phyloP scores from a whole-genome alignment of 2,888 invertebrate genomes.

The Oscheius sp. region DNA sequence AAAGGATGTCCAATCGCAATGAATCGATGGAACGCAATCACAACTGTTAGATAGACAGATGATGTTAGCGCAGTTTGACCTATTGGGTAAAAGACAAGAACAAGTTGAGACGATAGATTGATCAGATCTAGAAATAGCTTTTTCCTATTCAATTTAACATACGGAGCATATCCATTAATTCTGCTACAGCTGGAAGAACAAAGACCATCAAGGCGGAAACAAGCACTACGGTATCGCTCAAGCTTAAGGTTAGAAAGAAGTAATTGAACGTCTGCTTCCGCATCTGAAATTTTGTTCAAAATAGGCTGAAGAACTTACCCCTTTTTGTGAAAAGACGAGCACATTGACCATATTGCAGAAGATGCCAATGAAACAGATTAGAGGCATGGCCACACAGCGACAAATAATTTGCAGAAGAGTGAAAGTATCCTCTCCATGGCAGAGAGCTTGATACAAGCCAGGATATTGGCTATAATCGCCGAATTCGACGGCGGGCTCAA shows the following conservation, averaged over 20 bases:
- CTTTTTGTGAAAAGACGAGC: conserved; percentile 55
- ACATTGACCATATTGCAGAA: conserved; percentile 59
- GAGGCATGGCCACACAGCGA: conserved; percentile 58
- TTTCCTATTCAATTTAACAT: neutral
- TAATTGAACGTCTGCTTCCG: conserved; percentile 60
- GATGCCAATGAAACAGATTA: conserved; percentile 60
- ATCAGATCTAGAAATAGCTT: neutral
- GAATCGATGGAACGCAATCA: conserved; percentile 63
- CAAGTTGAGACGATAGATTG: conserved; percentile 29
- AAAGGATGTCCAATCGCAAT: conserved; percentile 65
- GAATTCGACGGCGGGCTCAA: no score
- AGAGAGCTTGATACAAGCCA: no score
- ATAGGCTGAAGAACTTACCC: conserved; percentile 37
- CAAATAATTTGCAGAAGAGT: conserved; percentile 53
- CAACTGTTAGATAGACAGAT: conserved; percentile 62
- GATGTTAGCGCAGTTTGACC: conserved; percentile 56
- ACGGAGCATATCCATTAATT: conserved; percentile 38
- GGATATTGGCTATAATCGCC: no score
- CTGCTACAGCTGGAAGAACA: conserved; percentile 59
- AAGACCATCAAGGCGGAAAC: conserved; percentile 61
- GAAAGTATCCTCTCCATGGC: conserved; percentile 37
- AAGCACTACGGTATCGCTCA: conserved; percentile 56
- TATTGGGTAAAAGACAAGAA: conserved; percentile 57
- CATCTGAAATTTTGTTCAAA: conserved; percentile 49
- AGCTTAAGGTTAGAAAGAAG: conserved; percentile 57